These are phyloP conservation scores for Microctonus hyperodae DNA, from an alignment of 2,888 invertebrate species.

Conservation along the genomic window DNA sequence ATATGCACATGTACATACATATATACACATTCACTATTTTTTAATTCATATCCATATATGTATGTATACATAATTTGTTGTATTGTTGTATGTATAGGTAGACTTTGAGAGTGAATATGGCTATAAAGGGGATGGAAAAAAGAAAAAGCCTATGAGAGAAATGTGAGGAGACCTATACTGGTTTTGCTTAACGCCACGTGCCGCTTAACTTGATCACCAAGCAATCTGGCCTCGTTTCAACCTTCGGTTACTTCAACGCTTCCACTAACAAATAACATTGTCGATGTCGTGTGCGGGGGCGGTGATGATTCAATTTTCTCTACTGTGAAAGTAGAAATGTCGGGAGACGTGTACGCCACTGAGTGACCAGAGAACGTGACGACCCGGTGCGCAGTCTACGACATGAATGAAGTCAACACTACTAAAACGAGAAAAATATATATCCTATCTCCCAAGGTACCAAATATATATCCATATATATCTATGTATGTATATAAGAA, in stretches of 20 bases:
- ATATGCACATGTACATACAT: no score
- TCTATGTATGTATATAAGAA: no score
- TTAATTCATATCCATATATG: neutral
- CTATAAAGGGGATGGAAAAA: conserved; percentile 17
- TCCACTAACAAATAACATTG: conserved; percentile 63
- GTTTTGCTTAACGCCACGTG: conserved; percentile 57
- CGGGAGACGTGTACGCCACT: conserved; percentile 18
- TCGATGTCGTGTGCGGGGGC: conserved; percentile 54
- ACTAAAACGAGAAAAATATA: neutral
- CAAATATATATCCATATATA: no score
- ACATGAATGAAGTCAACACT: neutral
- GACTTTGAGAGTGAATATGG: conserved; percentile 15
- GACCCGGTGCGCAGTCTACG: neutral
- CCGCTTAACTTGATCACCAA: conserved; percentile 63
- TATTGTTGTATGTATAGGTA: neutral
- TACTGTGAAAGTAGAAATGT: conserved; percentile 50
- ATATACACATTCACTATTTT: conserved; percentile 35
- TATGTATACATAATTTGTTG: conserved; percentile 16
- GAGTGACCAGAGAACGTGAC: conserved; percentile 26
- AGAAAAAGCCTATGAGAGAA: conserved; percentile 27
- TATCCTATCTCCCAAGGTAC: no score
- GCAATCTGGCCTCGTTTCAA: conserved; percentile 64
- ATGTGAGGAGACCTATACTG: conserved; percentile 39
- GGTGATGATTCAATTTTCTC: conserved; percentile 58
- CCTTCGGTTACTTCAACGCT: conserved; percentile 61